Conservation (phyloP, 2,113 vertebrate species). For the Sterna hirundo region DNA sequence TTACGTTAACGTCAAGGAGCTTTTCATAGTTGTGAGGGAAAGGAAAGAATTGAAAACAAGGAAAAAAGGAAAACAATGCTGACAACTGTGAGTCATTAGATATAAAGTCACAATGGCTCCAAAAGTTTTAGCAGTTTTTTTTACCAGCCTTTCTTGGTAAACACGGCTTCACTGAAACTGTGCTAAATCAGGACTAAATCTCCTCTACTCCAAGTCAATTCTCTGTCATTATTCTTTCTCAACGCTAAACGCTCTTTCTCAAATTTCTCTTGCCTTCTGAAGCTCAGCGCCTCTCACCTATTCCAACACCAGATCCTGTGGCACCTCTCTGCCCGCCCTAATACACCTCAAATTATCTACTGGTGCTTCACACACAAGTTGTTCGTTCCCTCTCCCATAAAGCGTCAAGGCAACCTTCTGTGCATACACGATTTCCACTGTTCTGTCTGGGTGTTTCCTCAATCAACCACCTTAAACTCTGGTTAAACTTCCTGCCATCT, state of each 20-base stretch:
- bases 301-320: neutral
- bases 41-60: neutral
- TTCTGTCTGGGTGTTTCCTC: neutral
- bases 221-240: neutral
- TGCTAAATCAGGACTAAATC: neutral
- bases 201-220: neutral
- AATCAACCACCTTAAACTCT: neutral
- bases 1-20: neutral
- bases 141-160: neutral
- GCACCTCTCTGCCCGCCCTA: neutral
- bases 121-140: neutral
- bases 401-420: neutral
- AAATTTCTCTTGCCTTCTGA: neutral
- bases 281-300: neutral
- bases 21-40: neutral
- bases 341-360: neutral
- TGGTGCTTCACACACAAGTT: neutral
- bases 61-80: neutral
- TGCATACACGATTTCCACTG: neutral
- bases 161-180: neutral
- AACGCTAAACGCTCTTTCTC: neutral
- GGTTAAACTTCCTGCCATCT: conserved; percentile 16
- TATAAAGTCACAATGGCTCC: neutral
- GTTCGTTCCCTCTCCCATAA: neutral
- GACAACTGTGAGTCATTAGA: neutral